Percentiles rank a stretch among this genome's conserved stretches.
Conservation (phyloP, 1,140 invertebrate species). For the Kradibia gibbosae region DNA sequence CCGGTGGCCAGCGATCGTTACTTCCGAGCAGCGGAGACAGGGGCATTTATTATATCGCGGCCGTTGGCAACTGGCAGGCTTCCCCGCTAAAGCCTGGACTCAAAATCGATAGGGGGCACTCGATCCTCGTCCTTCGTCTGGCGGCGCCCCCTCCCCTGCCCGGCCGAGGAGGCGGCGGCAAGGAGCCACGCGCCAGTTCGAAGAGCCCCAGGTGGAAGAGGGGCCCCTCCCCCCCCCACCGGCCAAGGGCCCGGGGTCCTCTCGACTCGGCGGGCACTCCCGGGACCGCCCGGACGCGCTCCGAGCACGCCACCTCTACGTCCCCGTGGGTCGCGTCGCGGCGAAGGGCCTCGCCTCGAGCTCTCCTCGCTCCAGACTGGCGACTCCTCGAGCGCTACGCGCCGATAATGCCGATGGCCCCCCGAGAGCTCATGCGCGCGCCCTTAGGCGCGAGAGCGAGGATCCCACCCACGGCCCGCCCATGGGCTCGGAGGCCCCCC, state of each 20-base stretch:
- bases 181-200: too few species aligned
- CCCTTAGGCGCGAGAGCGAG: not conserved
- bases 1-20: not conserved
- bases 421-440: not conserved
- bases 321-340: too few species aligned
- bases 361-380: not conserved
- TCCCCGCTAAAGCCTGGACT: not conserved
- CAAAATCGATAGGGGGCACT: not conserved
- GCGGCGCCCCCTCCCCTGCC: not conserved
- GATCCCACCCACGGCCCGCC: not conserved
- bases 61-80: not conserved
- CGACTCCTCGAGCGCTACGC: not conserved
- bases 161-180: constrained; percentile 60
- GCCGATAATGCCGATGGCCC: not conserved
- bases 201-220: too few species aligned
- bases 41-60: not conserved
- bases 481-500: not conserved
- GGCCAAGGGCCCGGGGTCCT: constrained; percentile 61
- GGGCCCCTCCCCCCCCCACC: not conserved
- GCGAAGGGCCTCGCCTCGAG: not conserved
- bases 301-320: constrained; percentile 57
- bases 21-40: not conserved
- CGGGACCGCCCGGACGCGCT: constrained; percentile 76
- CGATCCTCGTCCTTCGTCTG: not conserved
- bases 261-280: constrained; percentile 65